Base-by-base conservation (phyloP, 92 coral and sea anemone species). In the Palythoa caribaeorum region DNA sequence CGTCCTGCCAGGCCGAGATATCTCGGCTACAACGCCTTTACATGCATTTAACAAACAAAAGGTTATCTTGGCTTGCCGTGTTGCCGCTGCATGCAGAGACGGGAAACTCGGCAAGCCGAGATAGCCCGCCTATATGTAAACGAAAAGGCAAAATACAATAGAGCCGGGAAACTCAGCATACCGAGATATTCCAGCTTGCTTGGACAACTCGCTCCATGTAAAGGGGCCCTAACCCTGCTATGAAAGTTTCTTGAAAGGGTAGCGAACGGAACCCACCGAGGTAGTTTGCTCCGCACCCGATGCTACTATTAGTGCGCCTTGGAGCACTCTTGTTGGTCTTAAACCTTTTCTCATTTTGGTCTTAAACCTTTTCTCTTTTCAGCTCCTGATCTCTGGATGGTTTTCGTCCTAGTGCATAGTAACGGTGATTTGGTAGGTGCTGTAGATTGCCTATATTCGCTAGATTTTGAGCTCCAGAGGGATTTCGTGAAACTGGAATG, bases 391-490 rank as follows among this genome's bases (percentile, higher is more conserved):
- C 90, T 52, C 88, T 72, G 15, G 80, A 71, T 38, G 88, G 80
- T 20, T 84, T 71, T 53, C 88, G 91, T 57, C 78, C 71, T 57
- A 70, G 66, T 76, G 89, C 28, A 28, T 28, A 0, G 89, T 39
- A 44, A 37, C 19, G 87, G 80, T 28, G 80, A 80, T 63, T 83
- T 90, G 7, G 90, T 84, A 44, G 93, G 91, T 28, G 76, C 77
- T 5, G 78, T 47, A 19, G 54, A 21, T 53, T 78, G 78, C 63
- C 44, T 90, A 8, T 48, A 13, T 40, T 28, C 28, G 60, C 70
- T 5, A 44, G 13, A 12, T 81, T 69, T 20, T 48, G 70, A 40
- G 86, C 86, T 44, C 60, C 86, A 40, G 86, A 81, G 2, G 86
- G 76, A 9, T 65, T 81, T 65, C 86, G 74, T 21, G 86, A 47